Evolutionary conservation across 2,797 vertebrate species (phyloP).

Genomic region (Malacoctenus gilli): DNA sequence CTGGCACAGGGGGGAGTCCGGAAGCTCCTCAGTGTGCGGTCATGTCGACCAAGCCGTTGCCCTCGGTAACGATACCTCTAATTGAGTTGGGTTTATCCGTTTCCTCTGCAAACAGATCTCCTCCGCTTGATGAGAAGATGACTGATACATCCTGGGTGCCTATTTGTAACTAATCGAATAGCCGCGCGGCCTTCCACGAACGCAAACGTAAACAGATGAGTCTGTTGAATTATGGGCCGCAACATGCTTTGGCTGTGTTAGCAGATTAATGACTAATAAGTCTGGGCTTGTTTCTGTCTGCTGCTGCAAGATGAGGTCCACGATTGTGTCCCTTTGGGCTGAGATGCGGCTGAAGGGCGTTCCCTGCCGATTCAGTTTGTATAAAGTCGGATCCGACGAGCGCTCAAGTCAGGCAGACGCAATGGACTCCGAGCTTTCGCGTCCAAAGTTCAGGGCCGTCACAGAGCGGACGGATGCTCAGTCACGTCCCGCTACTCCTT

Average conservation of each 20-base stretch:
- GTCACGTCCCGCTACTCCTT: slow-evolving; percentile 25
- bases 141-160: neutral
- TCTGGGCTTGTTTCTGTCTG: neutral
- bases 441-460: slow-evolving; percentile 37
- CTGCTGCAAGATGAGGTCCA: neutral
- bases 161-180: neutral
- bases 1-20: too few species aligned
- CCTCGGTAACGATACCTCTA: too few species aligned
- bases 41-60: too few species aligned
- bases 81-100: neutral
- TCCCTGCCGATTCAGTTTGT: slow-evolving; percentile 1
- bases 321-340: neutral
- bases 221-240: neutral
- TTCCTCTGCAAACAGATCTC: neutral
- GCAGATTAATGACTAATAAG: too few species aligned
- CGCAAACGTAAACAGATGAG: neutral
- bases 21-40: too few species aligned
- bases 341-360: neutral
- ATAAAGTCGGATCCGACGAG: slow-evolving; percentile 28
- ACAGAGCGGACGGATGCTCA: slow-evolving; percentile 48
- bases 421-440: slow-evolving; percentile 51
- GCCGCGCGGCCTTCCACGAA: neutral
- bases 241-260: neutral
- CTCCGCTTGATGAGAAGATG: neutral
- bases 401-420: slow-evolving; percentile 42